Evolutionary conservation across 2,113 vertebrate species (phyloP), one percentile per base, ranked within the genome.

Genomic region (Nycticryphes semicollaris): DNA sequence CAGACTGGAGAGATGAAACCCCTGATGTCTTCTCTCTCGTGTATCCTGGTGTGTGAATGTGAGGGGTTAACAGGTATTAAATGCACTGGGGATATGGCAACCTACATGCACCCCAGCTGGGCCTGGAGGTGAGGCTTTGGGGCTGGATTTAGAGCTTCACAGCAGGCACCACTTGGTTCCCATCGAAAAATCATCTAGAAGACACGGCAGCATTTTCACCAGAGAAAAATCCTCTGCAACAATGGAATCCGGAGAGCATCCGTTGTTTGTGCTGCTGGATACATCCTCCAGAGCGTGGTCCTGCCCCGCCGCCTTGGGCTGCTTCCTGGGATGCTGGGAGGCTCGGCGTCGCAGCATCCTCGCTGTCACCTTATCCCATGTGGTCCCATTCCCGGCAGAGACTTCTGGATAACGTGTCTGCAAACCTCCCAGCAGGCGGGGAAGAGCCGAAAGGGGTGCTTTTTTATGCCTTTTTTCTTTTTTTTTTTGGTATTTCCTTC

Each of bases 1-100:
- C 45, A 47, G 45, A 47, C 17, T 47, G 45, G 45, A 47, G 45
- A 47, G 45, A 47, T 18, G 17, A 47, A 79, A 50, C 10, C 27
- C n/a, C 50, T 47, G 68, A 51, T 0, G 2, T 59, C 57, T 37
- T 59, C 30, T 28, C 28, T 60, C 37, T 50, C 0, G 0, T 28
- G 47, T 10, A 11, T 37, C 41, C 21, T 2, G 3, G n/a, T 2
- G 4, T 31, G 16, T 10, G 31, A 91, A 27, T 31, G 17, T 4
- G 7, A 33, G 35, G 37, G 50, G 10, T 53, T 31, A 73, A 64
- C 19, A 45, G 39, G 23, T 51, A 62, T 18, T 1, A 3, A 53
- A 33, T 2, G 22, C 10, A 3, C 0, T 0, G 22, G 53, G 35
- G 21, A 76, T 30, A 6, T 0, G 2, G 62, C 59, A 59, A 60